Conservation (phyloP, 2,888 invertebrate genomes). For the Malthinus flaveolus region DNA sequence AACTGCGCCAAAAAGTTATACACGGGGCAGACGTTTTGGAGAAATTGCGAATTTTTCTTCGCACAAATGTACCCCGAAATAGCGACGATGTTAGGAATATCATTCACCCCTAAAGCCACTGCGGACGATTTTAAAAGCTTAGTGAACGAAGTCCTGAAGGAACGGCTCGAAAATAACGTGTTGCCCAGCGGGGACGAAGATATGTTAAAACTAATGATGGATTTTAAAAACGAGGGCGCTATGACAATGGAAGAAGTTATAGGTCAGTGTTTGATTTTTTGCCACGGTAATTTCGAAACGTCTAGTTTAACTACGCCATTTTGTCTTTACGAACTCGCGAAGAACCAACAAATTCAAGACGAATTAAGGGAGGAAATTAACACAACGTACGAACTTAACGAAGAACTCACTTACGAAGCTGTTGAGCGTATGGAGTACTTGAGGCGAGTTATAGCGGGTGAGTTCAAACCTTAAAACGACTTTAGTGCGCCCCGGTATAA, state of each 20-base stretch:
- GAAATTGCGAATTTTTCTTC: not conserved
- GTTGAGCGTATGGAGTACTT: too few relatives aligned
- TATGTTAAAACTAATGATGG: conserved; percentile 31
- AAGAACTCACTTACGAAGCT: too few relatives aligned
- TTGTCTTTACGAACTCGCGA: conserved; percentile 47
- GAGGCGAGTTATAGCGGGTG: too few relatives aligned
- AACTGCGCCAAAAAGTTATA: conserved; percentile 12
- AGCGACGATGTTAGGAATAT: conserved; percentile 26
- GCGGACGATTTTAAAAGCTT: conserved; percentile 41
- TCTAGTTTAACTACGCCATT: conserved; percentile 49
- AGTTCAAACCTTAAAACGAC: too few relatives aligned
- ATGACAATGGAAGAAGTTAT: not conserved
- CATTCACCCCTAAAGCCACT: conserved; percentile 32
- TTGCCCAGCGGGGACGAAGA: conserved; percentile 38
- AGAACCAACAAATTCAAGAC: conserved; percentile 49
- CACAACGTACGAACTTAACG: too few relatives aligned
- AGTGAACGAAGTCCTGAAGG: conserved; percentile 39
- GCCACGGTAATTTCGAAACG: conserved; percentile 54
- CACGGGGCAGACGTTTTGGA: conserved; percentile 26
- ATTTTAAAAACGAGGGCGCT: conserved; percentile 4
- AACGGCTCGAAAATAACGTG: conserved; percentile 38
- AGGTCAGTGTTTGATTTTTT: conserved; percentile 51
- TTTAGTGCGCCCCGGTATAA: too few relatives aligned
- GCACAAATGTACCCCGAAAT: conserved; percentile 20
- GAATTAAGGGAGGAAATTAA: conserved; percentile 50